Evolutionary conservation across 2,888 invertebrate genomes (phyloP), one percentile per base, ranked within the genome.

Genomic region (Thecophora atra): DNA sequence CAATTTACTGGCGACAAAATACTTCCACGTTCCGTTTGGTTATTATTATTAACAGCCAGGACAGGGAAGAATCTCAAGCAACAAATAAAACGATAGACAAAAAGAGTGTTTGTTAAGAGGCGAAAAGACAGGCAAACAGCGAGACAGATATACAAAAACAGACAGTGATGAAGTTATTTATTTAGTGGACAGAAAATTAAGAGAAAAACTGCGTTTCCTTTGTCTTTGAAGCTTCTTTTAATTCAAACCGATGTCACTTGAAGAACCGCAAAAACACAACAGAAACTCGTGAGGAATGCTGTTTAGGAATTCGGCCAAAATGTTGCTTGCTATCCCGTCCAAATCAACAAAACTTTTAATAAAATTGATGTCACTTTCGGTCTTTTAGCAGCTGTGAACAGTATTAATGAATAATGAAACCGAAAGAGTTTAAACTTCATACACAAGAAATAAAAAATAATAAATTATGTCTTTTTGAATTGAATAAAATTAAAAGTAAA

Each of bases 1-100:
- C 77, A 77, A 77, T 77, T 76, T 76, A 77, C 77, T 78, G 77
- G 78, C 78, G 79, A 77, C 77, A 78, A 79, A 79, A 79, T 79
- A 78, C 76, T 74, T 79, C 72, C 79, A 79, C 79, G 79, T 78
- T 66, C 26, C 54, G 68, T 28, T 28, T 28, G 65, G 28, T 51
- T 65, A 65, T 26, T 17, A 52, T 21, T 42, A 19, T 24, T 64
- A 19, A 7, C 8, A 28, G 1, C 7, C 47, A 28, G 26, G 65
- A n/a, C 65, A 65, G 65, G 28, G 42, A 30, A 21, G 51, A 51
- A 51, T 17, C 6, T 17, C n/a, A n/a, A 15, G 2, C 11, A 47
- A 11, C n/a, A 47, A n/a, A 47, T n/a, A 17, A 47, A 47, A 47
- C 47, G 15, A 11, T 37, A 37, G 37, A 37, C 11, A 11, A 11